Evolutionary conservation across 2,888 invertebrate species (phyloP).

Genomic region (Malthinus seriepunctatus): DNA sequence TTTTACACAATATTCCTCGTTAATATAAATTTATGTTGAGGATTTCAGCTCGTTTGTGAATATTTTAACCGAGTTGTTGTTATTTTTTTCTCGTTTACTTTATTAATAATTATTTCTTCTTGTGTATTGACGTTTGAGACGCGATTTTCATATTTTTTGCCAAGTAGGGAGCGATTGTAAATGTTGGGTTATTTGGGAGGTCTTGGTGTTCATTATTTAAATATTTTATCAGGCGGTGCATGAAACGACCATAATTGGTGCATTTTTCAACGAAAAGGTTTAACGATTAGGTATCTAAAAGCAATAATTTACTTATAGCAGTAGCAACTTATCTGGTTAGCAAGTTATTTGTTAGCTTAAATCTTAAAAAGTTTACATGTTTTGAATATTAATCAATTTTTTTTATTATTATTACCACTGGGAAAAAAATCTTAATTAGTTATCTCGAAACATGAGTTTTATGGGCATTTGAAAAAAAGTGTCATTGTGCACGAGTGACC

Average conservation of each 20-base stretch:
- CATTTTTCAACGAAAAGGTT: slow-evolving; percentile 10
- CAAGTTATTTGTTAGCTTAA: not conserved
- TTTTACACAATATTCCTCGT: slow-evolving; percentile 15
- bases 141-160: not conserved
- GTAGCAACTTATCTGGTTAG: slow-evolving; percentile 3
- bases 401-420: too few relatives aligned
- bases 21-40: slow-evolving; percentile 13
- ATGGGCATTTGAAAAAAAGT: slow-evolving; percentile 16
- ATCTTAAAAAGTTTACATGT: not conserved
- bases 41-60: slow-evolving; percentile 12
- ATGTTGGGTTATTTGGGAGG: not conserved
- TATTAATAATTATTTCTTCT: slow-evolving; percentile 5
- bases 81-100: not conserved
- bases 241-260: slow-evolving; percentile 17
- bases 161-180: not conserved
- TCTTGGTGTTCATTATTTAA: not conserved
- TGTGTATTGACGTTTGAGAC: not conserved
- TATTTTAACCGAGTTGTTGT: not conserved
- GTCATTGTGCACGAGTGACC: slow-evolving; percentile 38
- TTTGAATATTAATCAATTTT: not conserved
- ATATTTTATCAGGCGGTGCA: slow-evolving; percentile 8
- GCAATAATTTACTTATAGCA: slow-evolving; percentile 16
- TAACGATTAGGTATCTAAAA: slow-evolving; percentile 10
- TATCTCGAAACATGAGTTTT: too few relatives aligned
- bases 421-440: too few relatives aligned